Percentiles rank a stretch among this genome's conserved stretches.
phyloP scores from a whole-genome alignment of 2,888 invertebrate genomes.

The Phyllotreta cruciferae region DNA sequence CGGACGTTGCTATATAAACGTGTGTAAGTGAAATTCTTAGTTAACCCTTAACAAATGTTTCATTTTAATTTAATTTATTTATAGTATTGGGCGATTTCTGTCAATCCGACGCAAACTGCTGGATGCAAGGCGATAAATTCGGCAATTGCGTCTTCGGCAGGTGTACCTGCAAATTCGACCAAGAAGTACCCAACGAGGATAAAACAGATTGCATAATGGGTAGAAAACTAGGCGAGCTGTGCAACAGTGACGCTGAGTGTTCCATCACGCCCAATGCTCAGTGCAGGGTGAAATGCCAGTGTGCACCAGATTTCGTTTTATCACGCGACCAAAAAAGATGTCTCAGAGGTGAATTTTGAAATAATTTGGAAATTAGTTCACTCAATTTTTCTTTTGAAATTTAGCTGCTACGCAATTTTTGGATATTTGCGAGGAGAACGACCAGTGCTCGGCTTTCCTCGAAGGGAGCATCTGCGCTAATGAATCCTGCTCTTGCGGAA shows the following conservation, averaged over 20 bases:
- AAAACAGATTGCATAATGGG: conserved; percentile 49
- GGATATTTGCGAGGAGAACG: conserved; percentile 52
- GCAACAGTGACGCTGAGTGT: conserved; percentile 52
- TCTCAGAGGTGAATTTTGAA: conserved; percentile 49
- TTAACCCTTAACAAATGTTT: no score
- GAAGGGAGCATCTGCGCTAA: conserved; percentile 46
- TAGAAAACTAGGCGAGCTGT: conserved; percentile 50
- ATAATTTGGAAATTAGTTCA: neutral
- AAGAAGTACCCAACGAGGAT: conserved; percentile 46
- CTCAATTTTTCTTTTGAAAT: neutral
- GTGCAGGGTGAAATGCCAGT: conserved; percentile 53
- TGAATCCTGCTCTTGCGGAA: conserved; percentile 50
- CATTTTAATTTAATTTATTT: conserved; percentile 26
- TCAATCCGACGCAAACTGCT: conserved; percentile 50
- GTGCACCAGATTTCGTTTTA: conserved; percentile 50
- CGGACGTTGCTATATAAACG: conserved; percentile 51
- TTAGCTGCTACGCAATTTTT: conserved; percentile 53
- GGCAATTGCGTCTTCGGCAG: conserved; percentile 52
- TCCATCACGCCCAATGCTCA: conserved; percentile 48
- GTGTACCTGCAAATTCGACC: conserved; percentile 51
- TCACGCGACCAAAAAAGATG: conserved; percentile 50
- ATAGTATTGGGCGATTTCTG: conserved; percentile 53
- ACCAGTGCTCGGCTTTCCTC: conserved; percentile 54
- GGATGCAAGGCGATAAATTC: conserved; percentile 48
- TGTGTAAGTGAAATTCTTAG: conserved; percentile 45